Evolutionary conservation across 1,140 invertebrate species (phyloP), one percentile per base, ranked within the genome.

Genomic region (Papilio glaucus): DNA sequence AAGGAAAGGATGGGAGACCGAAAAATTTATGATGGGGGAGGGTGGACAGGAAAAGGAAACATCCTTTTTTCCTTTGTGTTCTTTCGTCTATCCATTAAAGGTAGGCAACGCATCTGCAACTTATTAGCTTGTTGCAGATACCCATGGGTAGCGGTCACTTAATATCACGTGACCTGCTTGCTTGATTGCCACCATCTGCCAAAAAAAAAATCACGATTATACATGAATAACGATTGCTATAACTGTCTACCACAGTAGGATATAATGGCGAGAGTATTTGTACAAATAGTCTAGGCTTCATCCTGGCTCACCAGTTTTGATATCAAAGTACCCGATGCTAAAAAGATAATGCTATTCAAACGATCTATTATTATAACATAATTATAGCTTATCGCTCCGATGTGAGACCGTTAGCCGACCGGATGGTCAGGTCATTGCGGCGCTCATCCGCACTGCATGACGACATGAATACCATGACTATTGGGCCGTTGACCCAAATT

Each of bases 401-500:
- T 57, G 49, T 39, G 24, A 72, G 65, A 77, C 80, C 77, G 80
- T 84, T 84, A 81, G 70, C 8, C 75, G 71, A 71, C 78, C 79
- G 85, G 83, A 83, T 83, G 75, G 65, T 57, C 61, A 71, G 76
- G 77, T 74, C 77, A 74, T 73, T 65, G 73, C 73, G 29, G 71
- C 60, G 77, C 60, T 77, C 41, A 74, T 75, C 68, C 71, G 42
- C 53, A 77, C 73, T 60, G 72, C 42, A 73, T 74, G 78, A 81
- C 84, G 82, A 79, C 81, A 80, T 83, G 78, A 83, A 76, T 82
- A 85, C 82, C 78, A 80, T 81, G 78, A 67, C 71, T 73, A 76
- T 75, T 81, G 79, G 85, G 85, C 76, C 83, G 65, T 82, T 78
- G 85, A 86, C 85, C 81, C 72, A 84, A 74, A 82, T 80, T 53